A percentile compares a stretch with the other conserved stretches of the same genome.
Evolutionary conservation across 2,797 vertebrate species (phyloP).

Genomic region (Microchirus variegatus): DNA sequence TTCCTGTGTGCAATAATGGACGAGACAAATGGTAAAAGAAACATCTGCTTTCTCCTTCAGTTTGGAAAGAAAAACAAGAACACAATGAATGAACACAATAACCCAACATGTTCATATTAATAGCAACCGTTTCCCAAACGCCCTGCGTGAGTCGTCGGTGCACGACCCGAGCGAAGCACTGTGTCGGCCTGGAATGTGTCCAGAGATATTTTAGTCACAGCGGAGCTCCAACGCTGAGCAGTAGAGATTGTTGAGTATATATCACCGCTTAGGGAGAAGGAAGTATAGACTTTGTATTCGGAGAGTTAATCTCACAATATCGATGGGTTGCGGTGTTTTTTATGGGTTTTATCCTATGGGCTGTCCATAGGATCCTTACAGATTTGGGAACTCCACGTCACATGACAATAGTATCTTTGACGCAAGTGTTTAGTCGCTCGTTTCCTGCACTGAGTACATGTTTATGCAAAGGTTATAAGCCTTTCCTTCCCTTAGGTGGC

Average conservation of each 20-base stretch:
- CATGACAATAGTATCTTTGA: constrained; percentile 26
- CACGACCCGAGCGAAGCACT: constrained; percentile 24
- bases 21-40: too few species aligned
- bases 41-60: too few species aligned
- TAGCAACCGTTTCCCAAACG: constrained; percentile 3
- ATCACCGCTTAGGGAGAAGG: constrained; percentile 5
- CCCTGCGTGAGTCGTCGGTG: constrained; percentile 25
- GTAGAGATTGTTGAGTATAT: constrained; percentile 23
- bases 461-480: constrained; percentile 16
- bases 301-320: too few species aligned
- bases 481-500: background rate
- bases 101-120: too few species aligned
- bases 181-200: constrained; percentile 46
- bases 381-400: constrained; percentile 9
- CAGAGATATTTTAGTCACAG: constrained; percentile 50
- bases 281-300: constrained; percentile 4
- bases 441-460: constrained; percentile 23
- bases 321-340: too few species aligned
- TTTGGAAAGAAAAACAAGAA: too few species aligned
- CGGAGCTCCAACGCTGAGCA: constrained; percentile 14
- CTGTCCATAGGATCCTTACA: constrained; percentile 32
- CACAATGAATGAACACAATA: too few species aligned
- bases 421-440: constrained; percentile 9
- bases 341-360: background rate
- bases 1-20: background rate